phyloP scores from a whole-genome alignment of 2,888 invertebrate species.

The Lasioglossum pauxillum region DNA sequence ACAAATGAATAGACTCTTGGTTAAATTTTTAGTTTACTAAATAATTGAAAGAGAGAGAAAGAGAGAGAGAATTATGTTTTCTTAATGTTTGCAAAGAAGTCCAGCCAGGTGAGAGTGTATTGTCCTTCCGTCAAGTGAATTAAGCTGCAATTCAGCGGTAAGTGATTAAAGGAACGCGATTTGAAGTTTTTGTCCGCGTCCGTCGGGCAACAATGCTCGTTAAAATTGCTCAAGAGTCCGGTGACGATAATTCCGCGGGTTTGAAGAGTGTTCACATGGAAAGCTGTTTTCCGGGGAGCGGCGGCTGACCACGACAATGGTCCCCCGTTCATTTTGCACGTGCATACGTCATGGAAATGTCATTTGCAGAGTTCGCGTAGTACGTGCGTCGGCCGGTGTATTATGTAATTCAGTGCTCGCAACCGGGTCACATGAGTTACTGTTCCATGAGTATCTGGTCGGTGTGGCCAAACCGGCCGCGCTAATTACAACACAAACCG shows the following conservation, averaged over 20 bases:
- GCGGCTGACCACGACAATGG: constrained; percentile 1
- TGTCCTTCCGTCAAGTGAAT: not conserved
- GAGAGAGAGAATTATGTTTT: not conserved
- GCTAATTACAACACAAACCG: constrained; percentile 71
- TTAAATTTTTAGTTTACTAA: not conserved
- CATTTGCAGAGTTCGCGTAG: constrained; percentile 64
- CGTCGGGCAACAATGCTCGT: not conserved
- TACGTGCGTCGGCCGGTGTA: constrained; percentile 51
- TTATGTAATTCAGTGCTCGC: constrained; percentile 71
- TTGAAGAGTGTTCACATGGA: not conserved
- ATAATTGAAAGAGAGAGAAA: not conserved
- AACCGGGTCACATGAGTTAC: constrained; percentile 72
- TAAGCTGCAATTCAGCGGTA: not conserved
- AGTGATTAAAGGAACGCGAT: not conserved
- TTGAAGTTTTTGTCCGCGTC: not conserved
- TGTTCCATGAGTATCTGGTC: constrained; percentile 66
- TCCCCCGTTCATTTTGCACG: constrained; percentile 49
- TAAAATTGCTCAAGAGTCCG: constrained; percentile 3
- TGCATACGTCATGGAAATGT: constrained; percentile 68
- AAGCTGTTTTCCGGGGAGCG: constrained; percentile 24
- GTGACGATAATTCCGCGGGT: not conserved
- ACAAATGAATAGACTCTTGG: not conserved
- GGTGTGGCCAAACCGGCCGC: constrained; percentile 64
- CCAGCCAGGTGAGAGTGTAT: not conserved
- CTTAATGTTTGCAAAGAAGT: not conserved